A percentile compares a stretch with the other conserved stretches of the same genome.
Evolutionary conservation across 2,888 invertebrate genomes (phyloP).

Genomic region (Ceratothoa steindachneri): DNA sequence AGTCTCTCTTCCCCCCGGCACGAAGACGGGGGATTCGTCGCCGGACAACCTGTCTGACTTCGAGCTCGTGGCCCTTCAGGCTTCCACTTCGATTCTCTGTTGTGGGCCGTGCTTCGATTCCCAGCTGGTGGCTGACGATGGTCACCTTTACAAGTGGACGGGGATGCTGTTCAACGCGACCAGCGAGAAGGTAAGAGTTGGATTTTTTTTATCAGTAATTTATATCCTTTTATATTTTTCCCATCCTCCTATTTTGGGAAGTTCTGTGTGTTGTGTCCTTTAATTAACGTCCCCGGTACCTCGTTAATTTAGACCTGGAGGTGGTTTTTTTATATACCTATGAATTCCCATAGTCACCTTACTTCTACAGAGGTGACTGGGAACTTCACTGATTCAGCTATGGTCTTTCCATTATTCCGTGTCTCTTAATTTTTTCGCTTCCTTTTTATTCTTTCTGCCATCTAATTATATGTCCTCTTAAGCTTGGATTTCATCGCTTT

Average conservation of each 20-base stretch:
- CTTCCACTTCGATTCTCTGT: conserved; percentile 91
- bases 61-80: conserved; percentile 64
- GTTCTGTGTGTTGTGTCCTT: too few relatives aligned
- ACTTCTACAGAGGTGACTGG: too few relatives aligned
- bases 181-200: conserved; percentile 57
- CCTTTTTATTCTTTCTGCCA: too few relatives aligned
- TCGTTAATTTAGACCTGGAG: too few relatives aligned
- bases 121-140: conserved; percentile 75
- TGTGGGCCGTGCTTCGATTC: conserved; percentile 93
- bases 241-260: background rate
- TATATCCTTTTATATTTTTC: background rate
- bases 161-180: conserved; percentile 81
- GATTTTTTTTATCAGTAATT: background rate
- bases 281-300: background rate
- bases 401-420: too few relatives aligned
- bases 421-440: too few relatives aligned
- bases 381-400: too few relatives aligned
- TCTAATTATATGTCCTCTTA: too few relatives aligned
- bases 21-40: background rate
- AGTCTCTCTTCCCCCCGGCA: too few relatives aligned
- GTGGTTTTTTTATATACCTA: too few relatives aligned
- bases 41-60: conserved; percentile 52
- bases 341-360: too few relatives aligned
- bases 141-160: conserved; percentile 84
- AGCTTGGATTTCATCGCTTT: too few relatives aligned